Evolutionary conservation across 2,888 invertebrate species (phyloP), one percentile per base, ranked within the genome.

Genomic region (Disparrhopalites patrizii): DNA sequence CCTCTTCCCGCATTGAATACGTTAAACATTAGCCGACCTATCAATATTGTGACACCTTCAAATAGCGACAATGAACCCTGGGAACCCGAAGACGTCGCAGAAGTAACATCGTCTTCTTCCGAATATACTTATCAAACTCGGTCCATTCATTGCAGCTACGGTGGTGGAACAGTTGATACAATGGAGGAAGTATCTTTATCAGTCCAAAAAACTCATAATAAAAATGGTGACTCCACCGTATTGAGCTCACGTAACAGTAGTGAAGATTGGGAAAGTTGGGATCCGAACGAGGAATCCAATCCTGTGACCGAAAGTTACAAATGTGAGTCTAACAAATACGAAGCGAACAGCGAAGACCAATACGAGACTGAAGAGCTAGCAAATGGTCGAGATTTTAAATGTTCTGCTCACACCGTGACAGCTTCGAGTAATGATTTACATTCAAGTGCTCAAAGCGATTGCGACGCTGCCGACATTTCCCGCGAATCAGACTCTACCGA

Each of bases 1-100:
- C 47, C 56, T 20, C 27, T 63, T 13, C 63, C 63, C 7, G 63
- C 31, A 13, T 36, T 61, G 33, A 50, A 50, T 50, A 61, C 50
- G 8, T 23, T 50, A 20, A 28, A 31, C n/a, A 33, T 13, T 50
- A 51, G 51, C 33, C 50, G 61, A 15, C 61, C 61, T 23, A 36
- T 51, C 13, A 28, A 50, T 33, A 31, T 31, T 15, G 61, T 61
- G 4, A 50, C 50, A 13, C 51, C 51, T 7, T 47, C 51, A 7
- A 20, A 8, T 25, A 20, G 13, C 10, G 61, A 61, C 7, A 40
- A 40, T 5, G 61, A 61, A 15, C 18, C 43, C 10, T 61, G 61
- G 61, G 61, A 61, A 5, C 31, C 33, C 20, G 61, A 61, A 33
- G 47, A 47, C 31, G 31, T 27, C 20, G 30, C 18, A 28, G 51